Evolutionary conservation across 2,888 invertebrate genomes (phyloP).

Genomic region (Phanerotoma sp.): DNA sequence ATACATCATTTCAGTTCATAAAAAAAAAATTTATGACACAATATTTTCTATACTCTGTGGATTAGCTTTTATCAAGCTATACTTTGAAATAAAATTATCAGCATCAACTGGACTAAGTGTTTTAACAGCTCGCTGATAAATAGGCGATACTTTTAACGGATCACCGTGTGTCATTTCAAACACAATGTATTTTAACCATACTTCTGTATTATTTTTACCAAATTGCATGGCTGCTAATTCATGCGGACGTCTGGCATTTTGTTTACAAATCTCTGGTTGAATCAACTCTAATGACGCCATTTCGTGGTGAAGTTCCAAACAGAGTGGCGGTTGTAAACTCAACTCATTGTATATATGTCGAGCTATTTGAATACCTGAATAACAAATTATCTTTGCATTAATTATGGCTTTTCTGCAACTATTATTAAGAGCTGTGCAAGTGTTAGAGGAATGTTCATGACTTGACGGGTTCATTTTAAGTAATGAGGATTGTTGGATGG

Average conservation of each 20-base stretch:
- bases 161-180: constrained; percentile 70
- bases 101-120: constrained; percentile 61
- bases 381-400: not conserved
- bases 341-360: constrained; percentile 66
- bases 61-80: constrained; percentile 60
- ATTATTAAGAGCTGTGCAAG: no score
- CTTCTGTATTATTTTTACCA: constrained; percentile 65
- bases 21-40: constrained; percentile 14
- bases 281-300: constrained; percentile 61
- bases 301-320: constrained; percentile 64
- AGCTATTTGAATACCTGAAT: constrained; percentile 61
- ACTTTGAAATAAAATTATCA: constrained; percentile 62
- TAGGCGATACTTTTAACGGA: constrained; percentile 59
- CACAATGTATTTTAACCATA: constrained; percentile 74
- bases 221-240: constrained; percentile 68
- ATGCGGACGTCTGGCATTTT: constrained; percentile 59
- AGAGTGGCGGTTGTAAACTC: constrained; percentile 63
- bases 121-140: constrained; percentile 67
- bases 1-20: no score
- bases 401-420: no score
- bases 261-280: constrained; percentile 50
- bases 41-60: constrained; percentile 39
- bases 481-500: no score
- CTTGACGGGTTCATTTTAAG: no score
- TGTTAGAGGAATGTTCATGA: no score